Base-by-base conservation (phyloP, 2,888 invertebrate species). In the Harpalus rufipes region DNA sequence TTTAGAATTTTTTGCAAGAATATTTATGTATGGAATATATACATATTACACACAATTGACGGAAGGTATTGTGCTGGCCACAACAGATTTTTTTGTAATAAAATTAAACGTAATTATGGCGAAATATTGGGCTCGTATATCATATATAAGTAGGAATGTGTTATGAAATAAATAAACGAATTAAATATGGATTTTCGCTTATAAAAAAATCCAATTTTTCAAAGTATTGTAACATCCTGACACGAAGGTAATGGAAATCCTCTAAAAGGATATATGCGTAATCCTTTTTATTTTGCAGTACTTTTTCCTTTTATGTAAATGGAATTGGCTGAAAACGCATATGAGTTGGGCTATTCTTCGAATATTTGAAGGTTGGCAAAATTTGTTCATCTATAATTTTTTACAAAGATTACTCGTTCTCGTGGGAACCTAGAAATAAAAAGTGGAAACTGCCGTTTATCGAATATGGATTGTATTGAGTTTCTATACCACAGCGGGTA, bases 401-500 rank as follows among this genome's bases (percentile, higher is more conserved):
- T 65, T 81, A 44, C 44, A 81, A 81, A 65, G 51, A 81, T 81
- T 81, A 65, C 21, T 58, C 63, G 41, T 81, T 81, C 80, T 81
- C 44, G 41, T 14, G 44, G 81, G 65, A 65, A 7, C 21, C 59
- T 8, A 1, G 81, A 21, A 81, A 81, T 44, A 81, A 44, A 81
- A 63, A 81, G 65, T 44, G 41, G 51, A 41, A 65, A 61, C 25
- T 65, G 81, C 61, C 51, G 81, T 81, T 81, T 81, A 81, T 81
- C 81, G 81, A 81, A 81, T 81, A 81, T 81, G 81, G 81, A 81
- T 78, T 61, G 81, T 65, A 81, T 65, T 63, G 80, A 63, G 80
- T 80, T 63, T 63, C 61, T 80, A 32, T 80, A 59, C 65, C 81
- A 18, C 63, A 63, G 41, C 63, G 65, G 81, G 81, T 81, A 81